Conservation (phyloP, 2,797 vertebrate species). For the Coreius guichenoti region DNA sequence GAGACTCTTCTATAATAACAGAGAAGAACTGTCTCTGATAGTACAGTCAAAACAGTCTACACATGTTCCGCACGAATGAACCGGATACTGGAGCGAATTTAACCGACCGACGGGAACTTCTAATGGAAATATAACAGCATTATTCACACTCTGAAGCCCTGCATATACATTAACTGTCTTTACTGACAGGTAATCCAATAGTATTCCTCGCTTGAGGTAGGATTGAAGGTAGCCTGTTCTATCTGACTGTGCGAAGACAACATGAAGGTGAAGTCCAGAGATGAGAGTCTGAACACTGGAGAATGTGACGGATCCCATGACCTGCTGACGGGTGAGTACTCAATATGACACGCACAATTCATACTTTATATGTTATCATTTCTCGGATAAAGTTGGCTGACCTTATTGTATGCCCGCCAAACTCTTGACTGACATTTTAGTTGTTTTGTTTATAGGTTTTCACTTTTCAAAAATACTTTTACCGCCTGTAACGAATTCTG, state of each 20-base stretch:
- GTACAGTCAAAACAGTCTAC: slow-evolving; percentile 11
- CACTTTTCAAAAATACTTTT: neutral
- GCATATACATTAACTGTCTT: neutral
- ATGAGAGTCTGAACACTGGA: slow-evolving; percentile 75
- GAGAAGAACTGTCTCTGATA: neutral
- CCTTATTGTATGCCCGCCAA: neutral
- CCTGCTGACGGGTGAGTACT: slow-evolving; percentile 72
- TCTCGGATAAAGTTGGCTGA: neutral
- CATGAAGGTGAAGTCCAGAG: slow-evolving; percentile 76
- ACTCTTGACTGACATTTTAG: neutral
- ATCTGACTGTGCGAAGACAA: neutral
- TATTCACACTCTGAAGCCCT: neutral
- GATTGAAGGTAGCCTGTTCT: neutral
- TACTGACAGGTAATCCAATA: neutral
- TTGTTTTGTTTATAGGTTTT: neutral
- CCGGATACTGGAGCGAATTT: neutral
- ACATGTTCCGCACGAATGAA: neutral
- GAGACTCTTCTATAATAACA: slow-evolving; percentile 20
- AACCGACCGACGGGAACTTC: slow-evolving; percentile 3
- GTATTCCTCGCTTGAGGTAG: neutral
- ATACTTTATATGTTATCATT: too few species aligned
- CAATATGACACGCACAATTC: neutral
- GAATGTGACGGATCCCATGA: slow-evolving; percentile 78
- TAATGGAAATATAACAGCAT: slow-evolving; percentile 19
- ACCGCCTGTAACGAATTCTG: neutral